Conservation (phyloP, 2,113 vertebrate genomes). For the Coryphaenoides rupestris region DNA sequence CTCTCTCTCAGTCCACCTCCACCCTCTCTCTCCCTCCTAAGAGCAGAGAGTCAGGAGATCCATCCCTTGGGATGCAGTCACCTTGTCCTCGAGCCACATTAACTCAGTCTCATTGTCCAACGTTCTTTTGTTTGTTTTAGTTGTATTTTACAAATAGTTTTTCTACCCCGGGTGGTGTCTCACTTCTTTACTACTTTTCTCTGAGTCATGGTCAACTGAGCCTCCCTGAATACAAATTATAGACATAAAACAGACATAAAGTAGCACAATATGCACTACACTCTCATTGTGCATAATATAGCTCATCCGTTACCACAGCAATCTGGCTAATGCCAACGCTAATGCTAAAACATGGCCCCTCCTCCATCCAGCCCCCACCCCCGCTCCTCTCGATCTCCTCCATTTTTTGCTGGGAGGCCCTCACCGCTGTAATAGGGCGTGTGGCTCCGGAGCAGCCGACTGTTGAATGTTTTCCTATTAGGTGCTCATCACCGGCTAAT, state of each 20-base stretch:
- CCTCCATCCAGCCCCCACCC: not conserved
- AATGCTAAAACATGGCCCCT: not conserved
- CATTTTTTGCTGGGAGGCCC: constrained; percentile 1
- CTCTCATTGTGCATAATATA: no score
- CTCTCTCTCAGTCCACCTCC: not conserved
- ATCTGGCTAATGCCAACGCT: not conserved
- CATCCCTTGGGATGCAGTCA: constrained; percentile 10
- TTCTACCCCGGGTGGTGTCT: no score
- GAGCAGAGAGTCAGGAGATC: no score
- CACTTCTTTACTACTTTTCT: no score
- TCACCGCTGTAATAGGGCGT: constrained; percentile 16
- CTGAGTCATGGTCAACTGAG: no score
- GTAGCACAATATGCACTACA: no score
- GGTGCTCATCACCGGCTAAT: constrained; percentile 20
- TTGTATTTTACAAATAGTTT: no score
- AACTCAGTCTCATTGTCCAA: constrained; percentile 2
- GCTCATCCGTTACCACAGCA: no score
- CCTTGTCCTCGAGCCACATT: constrained; percentile 22
- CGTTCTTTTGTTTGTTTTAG: no score
- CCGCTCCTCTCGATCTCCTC: constrained; percentile 4
- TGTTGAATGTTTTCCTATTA: constrained; percentile 29
- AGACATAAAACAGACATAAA: no score
- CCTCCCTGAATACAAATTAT: no score
- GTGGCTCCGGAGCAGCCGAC: not conserved
- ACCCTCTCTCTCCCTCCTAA: not conserved